Conservation (phyloP, 2,113 vertebrate genomes). For the Epinephelus lanceolatus region DNA sequence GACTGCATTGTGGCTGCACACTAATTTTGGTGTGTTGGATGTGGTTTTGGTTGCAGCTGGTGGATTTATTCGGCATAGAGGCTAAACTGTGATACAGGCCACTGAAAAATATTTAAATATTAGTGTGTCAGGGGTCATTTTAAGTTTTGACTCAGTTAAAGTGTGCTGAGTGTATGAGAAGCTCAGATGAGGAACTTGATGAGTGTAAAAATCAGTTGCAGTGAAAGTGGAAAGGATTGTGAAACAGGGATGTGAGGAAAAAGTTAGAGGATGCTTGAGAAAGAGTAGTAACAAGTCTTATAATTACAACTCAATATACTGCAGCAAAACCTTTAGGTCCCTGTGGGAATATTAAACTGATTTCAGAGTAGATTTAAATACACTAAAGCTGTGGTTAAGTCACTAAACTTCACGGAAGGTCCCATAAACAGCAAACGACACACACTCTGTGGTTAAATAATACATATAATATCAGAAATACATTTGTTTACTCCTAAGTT, state of each 20-base stretch:
- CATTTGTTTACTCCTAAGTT: not conserved
- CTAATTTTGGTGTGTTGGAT: not conserved
- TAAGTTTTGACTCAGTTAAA: not conserved
- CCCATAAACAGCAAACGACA: not conserved
- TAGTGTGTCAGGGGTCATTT: not conserved
- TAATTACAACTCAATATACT: not conserved
- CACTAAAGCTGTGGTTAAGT: not conserved
- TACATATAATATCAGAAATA: not conserved
- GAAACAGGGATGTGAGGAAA: too few species aligned
- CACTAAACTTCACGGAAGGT: not conserved
- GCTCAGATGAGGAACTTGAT: too few species aligned
- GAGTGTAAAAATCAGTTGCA: not conserved
- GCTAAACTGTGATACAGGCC: not conserved
- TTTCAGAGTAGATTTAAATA: not conserved
- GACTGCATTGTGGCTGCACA: not conserved
- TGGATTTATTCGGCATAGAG: not conserved
- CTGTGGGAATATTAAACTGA: not conserved
- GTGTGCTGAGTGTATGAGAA: too few species aligned
- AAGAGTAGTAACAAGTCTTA: not conserved
- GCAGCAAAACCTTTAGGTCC: not conserved
- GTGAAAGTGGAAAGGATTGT: too few species aligned
- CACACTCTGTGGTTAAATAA: not conserved
- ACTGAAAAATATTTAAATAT: constrained; percentile 8
- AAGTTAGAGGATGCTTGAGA: too few species aligned
- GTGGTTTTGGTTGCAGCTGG: constrained; percentile 2